phyloP scores from a whole-genome alignment of 2,113 vertebrate genomes.

The Apaloderma vittatum region DNA sequence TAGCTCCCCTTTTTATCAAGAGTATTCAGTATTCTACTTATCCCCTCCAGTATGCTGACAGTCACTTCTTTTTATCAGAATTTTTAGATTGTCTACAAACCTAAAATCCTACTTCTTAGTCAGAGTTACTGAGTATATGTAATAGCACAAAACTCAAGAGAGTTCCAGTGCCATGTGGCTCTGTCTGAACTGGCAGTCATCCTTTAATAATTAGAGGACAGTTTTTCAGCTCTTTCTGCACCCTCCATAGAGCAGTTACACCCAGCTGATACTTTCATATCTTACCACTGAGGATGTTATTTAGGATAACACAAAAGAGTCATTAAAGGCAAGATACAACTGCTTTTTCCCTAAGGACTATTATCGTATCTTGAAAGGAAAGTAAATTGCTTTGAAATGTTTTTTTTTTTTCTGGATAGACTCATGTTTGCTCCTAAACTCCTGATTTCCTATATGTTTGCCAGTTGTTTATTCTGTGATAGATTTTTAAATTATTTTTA shows the following conservation, averaged over 20 bases:
- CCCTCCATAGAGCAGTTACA: neutral
- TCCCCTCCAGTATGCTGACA: neutral
- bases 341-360: neutral
- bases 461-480: neutral
- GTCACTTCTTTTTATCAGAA: neutral
- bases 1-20: neutral
- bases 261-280: neutral
- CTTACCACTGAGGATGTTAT: neutral
- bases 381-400: neutral
- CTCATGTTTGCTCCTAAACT: neutral
- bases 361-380: neutral
- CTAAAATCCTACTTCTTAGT: neutral
- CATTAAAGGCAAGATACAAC: neutral
- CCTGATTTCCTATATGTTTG: neutral
- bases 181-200: neutral
- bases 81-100: neutral
- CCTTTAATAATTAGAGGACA: neutral
- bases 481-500: neutral
- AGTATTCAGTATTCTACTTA: neutral
- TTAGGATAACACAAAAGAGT: rapidly evolving
- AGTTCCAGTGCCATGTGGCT: neutral
- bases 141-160: neutral
- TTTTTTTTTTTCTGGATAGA: neutral
- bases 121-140: neutral
- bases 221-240: neutral